Conservation (phyloP, 1,140 invertebrate species). For the Subanguina moxae region DNA sequence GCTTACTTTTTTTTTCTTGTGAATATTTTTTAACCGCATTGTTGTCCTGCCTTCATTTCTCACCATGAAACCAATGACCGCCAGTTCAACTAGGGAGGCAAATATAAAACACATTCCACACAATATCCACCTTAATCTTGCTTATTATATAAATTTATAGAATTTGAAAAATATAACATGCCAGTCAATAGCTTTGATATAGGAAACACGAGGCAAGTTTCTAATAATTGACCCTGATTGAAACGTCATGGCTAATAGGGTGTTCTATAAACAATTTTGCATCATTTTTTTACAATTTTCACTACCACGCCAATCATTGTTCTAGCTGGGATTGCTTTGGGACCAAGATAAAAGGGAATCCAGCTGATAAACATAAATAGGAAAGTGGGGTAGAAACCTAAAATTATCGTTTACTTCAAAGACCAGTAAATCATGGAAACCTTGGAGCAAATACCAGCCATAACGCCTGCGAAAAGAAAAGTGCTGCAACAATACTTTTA, state of each 20-base stretch:
- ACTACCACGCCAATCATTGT: slow-evolving; percentile 56
- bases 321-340: slow-evolving; percentile 57
- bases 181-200: slow-evolving; percentile 47
- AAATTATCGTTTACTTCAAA: not conserved
- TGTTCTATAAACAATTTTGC: slow-evolving; percentile 33
- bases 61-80: slow-evolving; percentile 45
- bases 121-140: slow-evolving; percentile 4
- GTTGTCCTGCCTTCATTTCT: slow-evolving; percentile 31
- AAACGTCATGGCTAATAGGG: slow-evolving; percentile 58
- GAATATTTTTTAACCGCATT: slow-evolving; percentile 26
- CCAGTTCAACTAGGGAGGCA: slow-evolving; percentile 51
- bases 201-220: slow-evolving; percentile 55
- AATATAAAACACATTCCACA: slow-evolving; percentile 53
- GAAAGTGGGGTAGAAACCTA: slow-evolving; percentile 50
- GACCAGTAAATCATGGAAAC: slow-evolving; percentile 21
- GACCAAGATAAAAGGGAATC: slow-evolving; percentile 58
- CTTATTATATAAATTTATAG: not conserved
- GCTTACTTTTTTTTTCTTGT: slow-evolving; percentile 35
- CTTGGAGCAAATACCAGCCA: slow-evolving; percentile 59
- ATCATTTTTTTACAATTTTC: not conserved
- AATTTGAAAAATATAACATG: slow-evolving; percentile 21
- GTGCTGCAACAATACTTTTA: not conserved
- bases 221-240: slow-evolving; percentile 57
- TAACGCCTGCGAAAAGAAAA: slow-evolving; percentile 55
- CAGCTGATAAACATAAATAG: slow-evolving; percentile 56